Evolutionary conservation across 30 jellyfish, hydroid and myxozoan genomes (phyloP).

Genomic region (Haliclystus octoradiatus): DNA sequence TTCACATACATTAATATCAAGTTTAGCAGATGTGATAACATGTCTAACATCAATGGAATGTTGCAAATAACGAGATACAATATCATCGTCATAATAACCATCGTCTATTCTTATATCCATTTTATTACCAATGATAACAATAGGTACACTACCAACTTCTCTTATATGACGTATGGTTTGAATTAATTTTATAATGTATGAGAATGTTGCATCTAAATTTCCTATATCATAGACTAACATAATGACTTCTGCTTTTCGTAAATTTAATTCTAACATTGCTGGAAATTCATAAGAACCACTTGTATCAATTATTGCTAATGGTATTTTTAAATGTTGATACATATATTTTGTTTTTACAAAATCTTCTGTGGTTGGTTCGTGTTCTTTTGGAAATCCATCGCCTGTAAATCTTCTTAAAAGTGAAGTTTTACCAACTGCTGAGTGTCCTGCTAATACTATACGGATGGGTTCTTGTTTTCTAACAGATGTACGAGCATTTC

Average conservation of each 20-base stretch:
- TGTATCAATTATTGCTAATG: conserved; percentile 19
- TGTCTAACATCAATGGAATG: conserved; percentile 7
- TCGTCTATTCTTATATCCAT: conserved; percentile 17
- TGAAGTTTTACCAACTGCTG: conserved; percentile 27
- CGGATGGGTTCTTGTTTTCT: not conserved
- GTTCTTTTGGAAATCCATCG: conserved; percentile 8
- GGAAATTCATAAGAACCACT: conserved; percentile 37
- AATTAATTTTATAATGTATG: not conserved
- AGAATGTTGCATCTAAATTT: conserved; percentile 1
- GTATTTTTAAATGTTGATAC: not conserved
- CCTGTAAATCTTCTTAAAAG: conserved; percentile 9
- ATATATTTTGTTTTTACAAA: conserved; percentile 7
- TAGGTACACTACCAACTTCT: conserved; percentile 8
- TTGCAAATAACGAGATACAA: conserved; percentile 5
- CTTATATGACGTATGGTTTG: conserved; percentile 2
- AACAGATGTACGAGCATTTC: not conserved
- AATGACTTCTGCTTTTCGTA: conserved; percentile 21
- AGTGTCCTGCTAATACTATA: not conserved
- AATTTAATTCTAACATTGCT: conserved; percentile 35
- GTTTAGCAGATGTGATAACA: conserved; percentile 24
- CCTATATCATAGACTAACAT: conserved; percentile 25
- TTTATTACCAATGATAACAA: conserved; percentile 22
- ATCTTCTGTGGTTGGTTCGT: conserved; percentile 31
- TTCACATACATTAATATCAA: conserved; percentile 21
- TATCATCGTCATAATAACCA: conserved; percentile 2